Conservation (phyloP, 1,140 invertebrate species). For the Bombus polaris region DNA sequence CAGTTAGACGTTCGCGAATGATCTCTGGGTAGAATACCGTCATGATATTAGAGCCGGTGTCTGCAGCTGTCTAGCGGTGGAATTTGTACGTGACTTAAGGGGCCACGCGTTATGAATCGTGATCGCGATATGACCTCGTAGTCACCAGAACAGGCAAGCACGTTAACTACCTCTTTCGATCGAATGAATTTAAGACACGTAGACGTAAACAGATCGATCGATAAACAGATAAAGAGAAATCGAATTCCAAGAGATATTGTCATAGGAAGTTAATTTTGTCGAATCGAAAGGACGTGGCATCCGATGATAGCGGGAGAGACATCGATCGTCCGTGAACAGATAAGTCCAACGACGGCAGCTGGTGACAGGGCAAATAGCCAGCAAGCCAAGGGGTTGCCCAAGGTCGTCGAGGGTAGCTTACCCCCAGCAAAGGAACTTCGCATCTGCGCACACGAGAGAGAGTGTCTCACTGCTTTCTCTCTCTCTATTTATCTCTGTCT, state of each 20-base stretch:
- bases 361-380: constrained; percentile 60
- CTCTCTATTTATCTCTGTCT: background rate
- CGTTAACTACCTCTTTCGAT: background rate
- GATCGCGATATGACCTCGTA: constrained; percentile 25
- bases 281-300: background rate
- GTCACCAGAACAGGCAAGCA: background rate
- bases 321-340: constrained; percentile 64
- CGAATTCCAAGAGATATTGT: background rate
- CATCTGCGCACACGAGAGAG: constrained; percentile 62
- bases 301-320: background rate
- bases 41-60: background rate
- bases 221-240: background rate
- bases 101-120: constrained; percentile 17
- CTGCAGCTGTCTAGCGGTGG: constrained; percentile 11
- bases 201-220: background rate
- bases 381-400: constrained; percentile 63
- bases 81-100: constrained; percentile 20
- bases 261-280: background rate
- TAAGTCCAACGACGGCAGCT: constrained; percentile 60
- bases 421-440: constrained; percentile 65
- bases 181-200: background rate
- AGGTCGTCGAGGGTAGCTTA: constrained; percentile 71
- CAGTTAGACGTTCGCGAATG: constrained; percentile 29
- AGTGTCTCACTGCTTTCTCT: background rate
- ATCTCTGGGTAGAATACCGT: background rate